phyloP scores from a whole-genome alignment of 2,113 vertebrate genomes.

The Leptobrachium ailaonicum region DNA sequence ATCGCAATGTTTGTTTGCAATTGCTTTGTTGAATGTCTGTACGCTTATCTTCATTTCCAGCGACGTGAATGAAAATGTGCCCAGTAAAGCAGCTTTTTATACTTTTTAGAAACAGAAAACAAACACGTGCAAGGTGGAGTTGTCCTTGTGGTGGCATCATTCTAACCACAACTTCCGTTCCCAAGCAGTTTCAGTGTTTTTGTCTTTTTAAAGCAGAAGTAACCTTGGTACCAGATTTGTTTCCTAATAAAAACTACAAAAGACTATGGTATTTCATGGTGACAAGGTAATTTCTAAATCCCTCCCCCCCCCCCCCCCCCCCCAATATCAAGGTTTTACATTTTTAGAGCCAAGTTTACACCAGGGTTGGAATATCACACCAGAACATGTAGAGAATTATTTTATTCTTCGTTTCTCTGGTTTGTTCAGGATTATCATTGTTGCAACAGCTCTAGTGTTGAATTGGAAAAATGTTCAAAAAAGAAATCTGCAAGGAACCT shows the following conservation, averaged over 20 bases:
- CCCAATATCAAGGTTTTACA: too few relatives aligned
- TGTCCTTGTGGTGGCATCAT: background rate
- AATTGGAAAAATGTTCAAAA: too few relatives aligned
- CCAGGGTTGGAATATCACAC: too few relatives aligned
- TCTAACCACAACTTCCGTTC: conserved; percentile 43
- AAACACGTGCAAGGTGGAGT: conserved; percentile 32
- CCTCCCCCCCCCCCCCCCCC: too few relatives aligned
- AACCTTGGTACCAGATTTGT: background rate
- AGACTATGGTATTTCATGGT: too few relatives aligned
- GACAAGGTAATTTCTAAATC: too few relatives aligned
- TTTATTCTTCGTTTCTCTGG: too few relatives aligned
- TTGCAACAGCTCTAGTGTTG: too few relatives aligned
- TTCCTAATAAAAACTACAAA: background rate
- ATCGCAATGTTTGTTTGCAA: background rate
- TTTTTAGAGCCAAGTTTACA: too few relatives aligned
- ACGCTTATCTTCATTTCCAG: background rate
- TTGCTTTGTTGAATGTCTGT: background rate
- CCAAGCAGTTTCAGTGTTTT: conserved; percentile 18
- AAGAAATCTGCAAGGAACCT: too few relatives aligned
- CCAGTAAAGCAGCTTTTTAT: background rate
- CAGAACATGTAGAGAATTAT: too few relatives aligned
- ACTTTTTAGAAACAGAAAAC: conserved; percentile 5
- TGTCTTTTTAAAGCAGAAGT: conserved; percentile 41
- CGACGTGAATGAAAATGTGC: background rate
- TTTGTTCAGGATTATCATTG: too few relatives aligned